phyloP scores from a whole-genome alignment of 2,113 vertebrate species.

The Cephalopholis sonnerati region DNA sequence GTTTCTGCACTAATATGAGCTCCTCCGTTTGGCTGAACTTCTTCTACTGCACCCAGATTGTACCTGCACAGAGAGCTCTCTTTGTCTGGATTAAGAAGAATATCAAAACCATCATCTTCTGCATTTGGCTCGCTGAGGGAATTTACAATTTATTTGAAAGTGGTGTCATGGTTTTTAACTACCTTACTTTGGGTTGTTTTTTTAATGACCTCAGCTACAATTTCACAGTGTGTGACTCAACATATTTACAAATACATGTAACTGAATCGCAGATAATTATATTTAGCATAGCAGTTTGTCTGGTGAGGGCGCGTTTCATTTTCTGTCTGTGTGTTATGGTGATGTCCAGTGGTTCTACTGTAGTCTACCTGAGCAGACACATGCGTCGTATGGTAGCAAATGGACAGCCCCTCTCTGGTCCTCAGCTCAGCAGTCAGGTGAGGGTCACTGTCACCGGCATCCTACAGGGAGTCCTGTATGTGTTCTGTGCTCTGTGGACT shows the following conservation, averaged over 20 bases:
- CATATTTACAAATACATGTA: no score
- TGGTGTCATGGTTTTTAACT: accelerated
- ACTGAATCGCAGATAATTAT: no score
- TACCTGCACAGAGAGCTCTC: conserved; percentile 36
- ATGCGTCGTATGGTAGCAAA: conserved; percentile 28
- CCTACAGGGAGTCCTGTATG: conserved; percentile 15
- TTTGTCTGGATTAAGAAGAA: conserved; percentile 70
- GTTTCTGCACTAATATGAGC: conserved; percentile 19
- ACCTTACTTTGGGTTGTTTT: accelerated
- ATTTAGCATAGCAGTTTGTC: no score
- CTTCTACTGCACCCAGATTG: conserved; percentile 68
- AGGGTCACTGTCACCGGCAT: conserved; percentile 43
- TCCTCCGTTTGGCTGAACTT: conserved; percentile 65
- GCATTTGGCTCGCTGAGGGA: conserved; percentile 25
- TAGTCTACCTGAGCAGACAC: conserved; percentile 61
- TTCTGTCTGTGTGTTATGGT: conserved; percentile 55
- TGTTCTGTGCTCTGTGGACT: not conserved
- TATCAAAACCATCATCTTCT: conserved; percentile 63
- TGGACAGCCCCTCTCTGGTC: not conserved
- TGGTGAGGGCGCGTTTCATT: not conserved
- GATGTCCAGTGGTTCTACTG: conserved; percentile 52
- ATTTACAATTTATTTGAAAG: not conserved
- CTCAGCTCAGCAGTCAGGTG: conserved; percentile 11
- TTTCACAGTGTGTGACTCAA: not conserved
- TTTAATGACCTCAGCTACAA: not conserved